Conservation (phyloP, 2,797 vertebrate genomes). For the Eidolon dupreanum region DNA sequence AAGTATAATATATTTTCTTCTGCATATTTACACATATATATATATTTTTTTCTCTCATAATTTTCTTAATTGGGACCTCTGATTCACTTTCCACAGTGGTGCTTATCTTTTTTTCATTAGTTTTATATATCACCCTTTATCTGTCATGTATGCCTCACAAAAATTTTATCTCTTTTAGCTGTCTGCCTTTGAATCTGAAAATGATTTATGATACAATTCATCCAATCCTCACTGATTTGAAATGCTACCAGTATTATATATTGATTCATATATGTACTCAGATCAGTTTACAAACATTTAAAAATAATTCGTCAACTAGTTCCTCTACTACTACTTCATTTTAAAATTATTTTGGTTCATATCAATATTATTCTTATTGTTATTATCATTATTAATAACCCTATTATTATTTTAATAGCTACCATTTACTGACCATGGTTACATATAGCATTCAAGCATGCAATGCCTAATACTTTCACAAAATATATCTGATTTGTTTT, state of each 20-base stretch:
- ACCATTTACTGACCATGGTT: neutral
- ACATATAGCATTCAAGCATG: neutral
- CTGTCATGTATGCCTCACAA: neutral
- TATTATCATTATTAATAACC: neutral
- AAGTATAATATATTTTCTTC: neutral
- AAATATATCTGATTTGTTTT: neutral
- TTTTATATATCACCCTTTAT: constrained; percentile 29
- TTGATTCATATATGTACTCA: constrained; percentile 50
- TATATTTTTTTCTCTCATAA: neutral
- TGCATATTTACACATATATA: neutral
- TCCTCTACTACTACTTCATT: neutral
- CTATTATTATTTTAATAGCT: neutral
- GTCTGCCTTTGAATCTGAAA: constrained; percentile 29
- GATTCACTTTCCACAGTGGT: neutral
- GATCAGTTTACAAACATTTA: constrained; percentile 47
- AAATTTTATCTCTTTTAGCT: constrained; percentile 30
- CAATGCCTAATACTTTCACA: neutral
- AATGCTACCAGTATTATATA: constrained; percentile 37
- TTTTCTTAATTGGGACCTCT: neutral
- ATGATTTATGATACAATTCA: constrained; percentile 56
- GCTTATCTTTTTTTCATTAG: neutral
- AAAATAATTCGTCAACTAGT: neutral
- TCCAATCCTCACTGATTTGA: constrained; percentile 36
- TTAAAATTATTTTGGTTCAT: constrained; percentile 22
- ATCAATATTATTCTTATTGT: neutral